Conservation (phyloP, 1,140 invertebrate genomes). For the Diachasma alloeum region DNA sequence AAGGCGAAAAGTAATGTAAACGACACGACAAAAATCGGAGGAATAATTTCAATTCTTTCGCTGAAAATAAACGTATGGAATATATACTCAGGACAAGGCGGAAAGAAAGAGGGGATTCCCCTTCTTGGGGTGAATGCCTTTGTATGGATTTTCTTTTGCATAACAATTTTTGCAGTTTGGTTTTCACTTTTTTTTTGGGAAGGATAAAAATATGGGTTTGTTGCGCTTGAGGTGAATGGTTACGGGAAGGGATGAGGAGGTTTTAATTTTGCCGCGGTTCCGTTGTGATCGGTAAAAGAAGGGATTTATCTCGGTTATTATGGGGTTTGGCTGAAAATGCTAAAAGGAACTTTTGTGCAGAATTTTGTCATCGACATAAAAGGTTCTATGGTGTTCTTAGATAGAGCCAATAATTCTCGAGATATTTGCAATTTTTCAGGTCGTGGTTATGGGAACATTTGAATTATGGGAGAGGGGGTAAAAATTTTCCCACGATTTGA, state of each 20-base stretch:
- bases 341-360: no score
- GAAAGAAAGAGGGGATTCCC: slow-evolving; percentile 46
- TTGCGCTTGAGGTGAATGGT: background rate
- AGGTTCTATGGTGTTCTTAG: no score
- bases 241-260: no score
- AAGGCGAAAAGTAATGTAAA: slow-evolving; percentile 67
- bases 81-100: slow-evolving; percentile 38
- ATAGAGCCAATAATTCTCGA: no score
- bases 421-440: no score
- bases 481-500: background rate
- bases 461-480: no score
- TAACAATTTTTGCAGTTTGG: background rate
- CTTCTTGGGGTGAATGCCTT: slow-evolving; percentile 7
- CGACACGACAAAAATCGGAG: slow-evolving; percentile 64
- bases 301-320: no score
- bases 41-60: slow-evolving; percentile 65
- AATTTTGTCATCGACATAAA: no score
- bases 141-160: background rate
- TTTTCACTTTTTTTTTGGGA: background rate
- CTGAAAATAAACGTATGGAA: background rate
- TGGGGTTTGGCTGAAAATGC: no score
- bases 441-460: no score
- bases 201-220: background rate
- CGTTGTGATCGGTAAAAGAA: no score
- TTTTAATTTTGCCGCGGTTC: no score